Conservation (phyloP, 2,888 invertebrate genomes). For the Tetragonula carbonaria region DNA sequence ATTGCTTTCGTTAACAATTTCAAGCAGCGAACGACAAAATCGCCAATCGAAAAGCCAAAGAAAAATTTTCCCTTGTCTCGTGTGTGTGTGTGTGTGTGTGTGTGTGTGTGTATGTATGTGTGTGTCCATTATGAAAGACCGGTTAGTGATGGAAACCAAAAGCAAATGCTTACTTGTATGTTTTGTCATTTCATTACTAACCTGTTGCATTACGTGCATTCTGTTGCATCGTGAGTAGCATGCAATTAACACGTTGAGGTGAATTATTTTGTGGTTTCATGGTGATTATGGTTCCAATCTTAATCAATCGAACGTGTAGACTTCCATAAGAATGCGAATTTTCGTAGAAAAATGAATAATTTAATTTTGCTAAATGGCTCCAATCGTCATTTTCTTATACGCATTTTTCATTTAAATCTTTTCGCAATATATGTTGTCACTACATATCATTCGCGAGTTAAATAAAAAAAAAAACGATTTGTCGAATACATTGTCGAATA, state of each 20-base stretch:
- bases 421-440: too few species aligned
- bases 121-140: background rate
- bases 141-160: constrained; percentile 14
- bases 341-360: background rate
- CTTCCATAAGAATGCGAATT: too few species aligned
- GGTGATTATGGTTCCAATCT: constrained; percentile 8
- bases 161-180: constrained; percentile 15
- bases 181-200: constrained; percentile 17
- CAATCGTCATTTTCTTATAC: background rate
- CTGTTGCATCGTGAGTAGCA: constrained; percentile 40
- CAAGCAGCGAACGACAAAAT: background rate
- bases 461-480: too few species aligned
- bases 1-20: background rate
- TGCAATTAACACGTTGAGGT: constrained; percentile 36
- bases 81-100: too few species aligned
- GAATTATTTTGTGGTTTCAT: constrained; percentile 42
- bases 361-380: background rate
- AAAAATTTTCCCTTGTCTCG: background rate
- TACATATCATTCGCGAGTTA: too few species aligned
- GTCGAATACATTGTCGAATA: too few species aligned
- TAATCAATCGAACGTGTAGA: background rate
- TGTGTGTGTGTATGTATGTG: too few species aligned
- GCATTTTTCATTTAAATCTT: background rate
- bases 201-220: constrained; percentile 40
- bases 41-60: background rate